Conservation (phyloP, 1,140 invertebrate genomes). For the Ips nitidus region DNA sequence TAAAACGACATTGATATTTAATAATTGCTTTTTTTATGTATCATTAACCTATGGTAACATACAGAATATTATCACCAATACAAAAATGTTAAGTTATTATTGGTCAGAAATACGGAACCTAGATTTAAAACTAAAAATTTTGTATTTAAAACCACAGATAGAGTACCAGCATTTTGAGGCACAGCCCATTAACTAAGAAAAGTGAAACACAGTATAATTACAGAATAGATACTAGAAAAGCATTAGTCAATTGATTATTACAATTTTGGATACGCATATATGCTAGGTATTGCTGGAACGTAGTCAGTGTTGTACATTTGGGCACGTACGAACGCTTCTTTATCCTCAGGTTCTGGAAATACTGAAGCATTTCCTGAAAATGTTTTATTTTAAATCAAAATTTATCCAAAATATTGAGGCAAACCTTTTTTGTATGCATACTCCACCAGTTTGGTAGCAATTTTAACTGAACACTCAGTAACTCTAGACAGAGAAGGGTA, state of each 20-base stretch:
- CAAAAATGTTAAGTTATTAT: too few relatives aligned
- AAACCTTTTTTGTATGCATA: conserved; percentile 86
- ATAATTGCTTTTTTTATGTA: too few relatives aligned
- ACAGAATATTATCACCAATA: too few relatives aligned
- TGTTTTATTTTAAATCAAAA: conserved; percentile 19
- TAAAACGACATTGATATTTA: too few relatives aligned
- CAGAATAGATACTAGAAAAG: background rate
- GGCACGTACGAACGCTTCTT: conserved; percentile 73
- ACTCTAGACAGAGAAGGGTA: conserved; percentile 93
- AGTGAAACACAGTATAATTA: background rate
- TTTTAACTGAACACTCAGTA: conserved; percentile 82
- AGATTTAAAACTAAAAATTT: too few relatives aligned
- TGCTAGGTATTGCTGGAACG: conserved; percentile 64
- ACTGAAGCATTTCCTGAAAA: conserved; percentile 71
- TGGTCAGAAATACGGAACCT: too few relatives aligned
- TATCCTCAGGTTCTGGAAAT: conserved; percentile 75
- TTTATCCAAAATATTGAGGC: background rate
- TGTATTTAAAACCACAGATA: too few relatives aligned
- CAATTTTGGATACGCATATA: conserved; percentile 66
- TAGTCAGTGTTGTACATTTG: conserved; percentile 81
- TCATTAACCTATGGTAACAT: too few relatives aligned
- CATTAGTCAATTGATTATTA: conserved; percentile 17
- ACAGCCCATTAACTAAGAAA: conserved; percentile 2
- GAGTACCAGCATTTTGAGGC: background rate
- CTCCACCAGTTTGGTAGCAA: conserved; percentile 82